These are phyloP conservation scores for Caenorhabditis sp. DNA, from an alignment of 2,888 invertebrate genomes.

Conservation along the genomic window DNA sequence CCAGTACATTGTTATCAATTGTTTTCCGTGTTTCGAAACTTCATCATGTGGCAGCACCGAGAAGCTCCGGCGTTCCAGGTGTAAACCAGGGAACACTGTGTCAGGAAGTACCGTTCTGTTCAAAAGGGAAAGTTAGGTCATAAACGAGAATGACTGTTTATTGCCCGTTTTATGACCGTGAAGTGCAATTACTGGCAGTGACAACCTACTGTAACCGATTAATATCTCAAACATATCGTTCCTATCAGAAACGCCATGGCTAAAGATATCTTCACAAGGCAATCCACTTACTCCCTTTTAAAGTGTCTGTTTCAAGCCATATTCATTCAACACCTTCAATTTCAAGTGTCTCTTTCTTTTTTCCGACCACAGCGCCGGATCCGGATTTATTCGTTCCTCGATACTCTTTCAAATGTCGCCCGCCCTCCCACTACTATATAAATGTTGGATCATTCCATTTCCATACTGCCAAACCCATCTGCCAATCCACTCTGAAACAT, in stretches of 20 bases:
- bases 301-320: conserved; percentile 1
- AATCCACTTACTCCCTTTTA: conserved; percentile 1
- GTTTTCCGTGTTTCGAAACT: not conserved
- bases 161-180: not conserved
- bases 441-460: conserved; percentile 26
- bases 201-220: not conserved
- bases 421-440: conserved; percentile 37
- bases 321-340: conserved; percentile 42
- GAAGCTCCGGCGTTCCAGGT: not conserved
- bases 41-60: not conserved
- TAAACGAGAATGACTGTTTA: conserved; percentile 8
- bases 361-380: conserved; percentile 10
- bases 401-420: conserved; percentile 2
- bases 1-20: not conserved
- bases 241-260: not conserved
- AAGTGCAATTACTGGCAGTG: not conserved
- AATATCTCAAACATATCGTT: too few species aligned
- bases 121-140: not conserved
- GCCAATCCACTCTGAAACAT: conserved; percentile 10
- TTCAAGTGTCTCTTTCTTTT: conserved; percentile 19
- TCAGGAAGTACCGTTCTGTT: not conserved
- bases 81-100: not conserved
- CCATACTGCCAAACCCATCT: conserved; percentile 16
- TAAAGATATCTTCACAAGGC: too few species aligned
- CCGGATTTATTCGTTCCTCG: conserved; percentile 23